phyloP scores from a whole-genome alignment of 92 coral and sea anemone species.

The Zoanthus sociatus region DNA sequence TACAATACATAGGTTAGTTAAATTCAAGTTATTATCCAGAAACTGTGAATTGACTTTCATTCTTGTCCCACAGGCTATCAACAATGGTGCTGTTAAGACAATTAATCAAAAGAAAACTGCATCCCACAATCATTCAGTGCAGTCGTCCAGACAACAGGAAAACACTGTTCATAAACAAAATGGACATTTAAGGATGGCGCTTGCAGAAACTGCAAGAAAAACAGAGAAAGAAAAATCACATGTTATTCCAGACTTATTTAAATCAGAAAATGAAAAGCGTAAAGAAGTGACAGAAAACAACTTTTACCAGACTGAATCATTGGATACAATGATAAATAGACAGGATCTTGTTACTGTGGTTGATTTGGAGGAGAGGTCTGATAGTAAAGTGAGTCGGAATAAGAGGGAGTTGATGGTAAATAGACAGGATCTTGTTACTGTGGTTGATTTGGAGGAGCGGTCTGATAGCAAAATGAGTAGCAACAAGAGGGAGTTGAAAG shows the following conservation, averaged over 20 bases:
- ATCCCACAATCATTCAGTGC: background rate
- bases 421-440: background rate
- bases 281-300: background rate
- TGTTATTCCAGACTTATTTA: background rate
- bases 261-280: background rate
- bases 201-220: background rate
- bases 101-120: background rate
- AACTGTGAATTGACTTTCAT: background rate
- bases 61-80: background rate
- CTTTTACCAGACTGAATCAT: background rate
- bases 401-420: background rate
- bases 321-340: background rate
- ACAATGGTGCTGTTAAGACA: no score
- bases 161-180: background rate
- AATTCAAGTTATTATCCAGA: background rate
- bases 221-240: background rate
- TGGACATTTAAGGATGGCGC: background rate
- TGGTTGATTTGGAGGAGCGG: background rate
- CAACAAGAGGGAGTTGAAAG: constrained; percentile 40
- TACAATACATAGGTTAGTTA: background rate
- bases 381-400: constrained; percentile 14
- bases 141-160: background rate
- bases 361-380: background rate
- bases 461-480: constrained; percentile 17
- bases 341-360: constrained; percentile 14